These are phyloP conservation scores for Saimiri boliviensis DNA, from an alignment of 2,113 vertebrate genomes.

Conservation along the genomic window DNA sequence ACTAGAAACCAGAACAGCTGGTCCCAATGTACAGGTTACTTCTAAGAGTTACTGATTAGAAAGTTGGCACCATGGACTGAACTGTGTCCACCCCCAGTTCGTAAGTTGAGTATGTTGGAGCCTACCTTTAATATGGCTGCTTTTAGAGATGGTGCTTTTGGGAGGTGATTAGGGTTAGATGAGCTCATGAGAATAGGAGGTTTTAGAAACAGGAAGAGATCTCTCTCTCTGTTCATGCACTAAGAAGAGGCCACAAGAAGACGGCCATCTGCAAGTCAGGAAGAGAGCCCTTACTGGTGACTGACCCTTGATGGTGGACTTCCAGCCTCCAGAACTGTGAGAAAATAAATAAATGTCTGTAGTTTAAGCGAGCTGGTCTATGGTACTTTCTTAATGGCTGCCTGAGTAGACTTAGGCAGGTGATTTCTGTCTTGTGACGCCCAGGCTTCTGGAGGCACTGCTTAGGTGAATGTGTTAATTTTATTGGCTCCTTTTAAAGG, in stretches of 20 bases:
- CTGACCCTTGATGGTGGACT: neutral
- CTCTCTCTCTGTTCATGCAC: neutral
- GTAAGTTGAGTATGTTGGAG: neutral
- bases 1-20: neutral
- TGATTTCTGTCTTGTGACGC: neutral
- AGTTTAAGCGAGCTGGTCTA: neutral
- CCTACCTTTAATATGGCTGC: neutral
- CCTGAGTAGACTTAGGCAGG: neutral
- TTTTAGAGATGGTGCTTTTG: neutral
- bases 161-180: neutral
- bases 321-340: neutral
- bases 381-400: neutral
- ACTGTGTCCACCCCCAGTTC: neutral
- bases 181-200: neutral
- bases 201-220: neutral
- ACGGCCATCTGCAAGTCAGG: neutral
- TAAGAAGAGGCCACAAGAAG: neutral
- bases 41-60: no score
- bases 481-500: neutral
- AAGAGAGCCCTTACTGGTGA: neutral
- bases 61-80: neutral
- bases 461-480: rapidly evolving
- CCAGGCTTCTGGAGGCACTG: neutral
- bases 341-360: neutral
- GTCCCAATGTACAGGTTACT: neutral